Conservation (phyloP, 2,113 vertebrate species). For the Lepisosteus oculatus region DNA sequence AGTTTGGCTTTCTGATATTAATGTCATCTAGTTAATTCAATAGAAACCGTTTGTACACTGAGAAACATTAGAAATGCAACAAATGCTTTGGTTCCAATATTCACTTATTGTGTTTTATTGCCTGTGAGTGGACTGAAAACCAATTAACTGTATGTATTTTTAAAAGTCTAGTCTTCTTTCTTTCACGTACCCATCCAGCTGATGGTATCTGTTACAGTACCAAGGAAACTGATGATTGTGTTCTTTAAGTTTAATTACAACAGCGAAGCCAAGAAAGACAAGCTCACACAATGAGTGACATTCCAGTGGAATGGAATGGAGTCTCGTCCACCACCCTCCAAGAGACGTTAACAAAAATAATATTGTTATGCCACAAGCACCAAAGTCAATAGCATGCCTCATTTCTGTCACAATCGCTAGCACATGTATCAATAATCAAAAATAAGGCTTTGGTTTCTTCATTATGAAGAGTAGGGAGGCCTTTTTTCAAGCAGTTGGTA, state of each 20-base stretch:
- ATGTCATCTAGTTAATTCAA: no score
- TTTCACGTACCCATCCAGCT: conserved; percentile 8
- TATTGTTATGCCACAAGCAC: background rate
- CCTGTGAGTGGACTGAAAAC: background rate
- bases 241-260: background rate
- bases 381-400: conserved; percentile 2
- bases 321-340: background rate
- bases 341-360: conserved; percentile 1
- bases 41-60: background rate
- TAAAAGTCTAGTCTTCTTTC: background rate
- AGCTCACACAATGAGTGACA: background rate
- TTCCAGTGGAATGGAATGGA: background rate
- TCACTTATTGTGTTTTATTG: no score
- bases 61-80: no score
- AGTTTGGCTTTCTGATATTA: no score
- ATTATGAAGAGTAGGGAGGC: background rate
- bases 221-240: background rate
- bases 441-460: background rate
- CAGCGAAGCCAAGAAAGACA: background rate
- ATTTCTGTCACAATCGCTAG: background rate
- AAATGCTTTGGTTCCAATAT: no score
- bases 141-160: no score
- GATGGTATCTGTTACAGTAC: background rate
- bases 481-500: background rate
- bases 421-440: background rate